phyloP scores from a whole-genome alignment of 2,888 invertebrate species.

The Drosophila nr. perissopoda region DNA sequence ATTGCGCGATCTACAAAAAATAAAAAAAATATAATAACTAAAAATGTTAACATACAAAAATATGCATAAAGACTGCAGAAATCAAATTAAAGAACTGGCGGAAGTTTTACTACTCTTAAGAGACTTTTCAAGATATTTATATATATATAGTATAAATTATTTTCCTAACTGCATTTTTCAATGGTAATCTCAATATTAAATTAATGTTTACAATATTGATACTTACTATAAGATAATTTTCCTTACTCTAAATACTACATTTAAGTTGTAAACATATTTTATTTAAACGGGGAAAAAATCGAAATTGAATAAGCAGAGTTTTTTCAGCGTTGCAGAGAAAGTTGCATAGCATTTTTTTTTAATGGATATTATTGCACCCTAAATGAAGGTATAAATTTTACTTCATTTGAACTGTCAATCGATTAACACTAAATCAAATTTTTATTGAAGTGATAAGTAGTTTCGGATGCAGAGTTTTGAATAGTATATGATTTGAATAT shows the following conservation, averaged over 20 bases:
- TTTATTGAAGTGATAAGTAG: background rate
- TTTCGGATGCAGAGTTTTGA: background rate
- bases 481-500: background rate
- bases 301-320: background rate
- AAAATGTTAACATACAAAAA: constrained; percentile 39
- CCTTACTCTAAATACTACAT: background rate
- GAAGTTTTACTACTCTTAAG: constrained; percentile 26
- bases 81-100: background rate
- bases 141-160: background rate
- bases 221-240: fast-evolving
- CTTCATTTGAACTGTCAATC: background rate
- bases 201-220: background rate
- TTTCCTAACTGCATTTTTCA: background rate
- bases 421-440: background rate
- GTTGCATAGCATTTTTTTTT: background rate
- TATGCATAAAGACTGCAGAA: constrained; percentile 33
- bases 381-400: background rate
- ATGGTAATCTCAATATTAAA: background rate
- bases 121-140: background rate
- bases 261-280: background rate
- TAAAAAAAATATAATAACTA: constrained; percentile 33
- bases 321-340: background rate
- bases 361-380: background rate
- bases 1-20: constrained; percentile 62
- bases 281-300: fast-evolving